These are phyloP conservation scores for Synergus itoensis DNA, from an alignment of 2,888 invertebrate species.

Conservation along the genomic window DNA sequence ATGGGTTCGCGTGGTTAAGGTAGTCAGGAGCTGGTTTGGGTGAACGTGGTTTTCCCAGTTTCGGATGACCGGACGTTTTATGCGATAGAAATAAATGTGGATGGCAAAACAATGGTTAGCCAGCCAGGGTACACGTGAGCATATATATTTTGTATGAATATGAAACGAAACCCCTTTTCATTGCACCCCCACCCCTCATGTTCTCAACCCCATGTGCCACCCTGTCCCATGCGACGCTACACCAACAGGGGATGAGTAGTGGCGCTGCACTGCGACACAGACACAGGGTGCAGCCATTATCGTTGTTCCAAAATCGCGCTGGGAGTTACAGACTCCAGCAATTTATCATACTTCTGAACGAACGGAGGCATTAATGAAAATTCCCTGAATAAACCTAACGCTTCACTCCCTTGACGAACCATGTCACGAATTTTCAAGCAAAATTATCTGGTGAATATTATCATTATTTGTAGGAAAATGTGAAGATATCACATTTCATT, in stretches of 20 bases:
- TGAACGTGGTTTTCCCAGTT: not conserved
- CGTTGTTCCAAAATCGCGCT: slow-evolving; percentile 14
- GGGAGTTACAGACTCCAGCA: slow-evolving; percentile 3
- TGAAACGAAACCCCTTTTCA: slow-evolving; percentile 23
- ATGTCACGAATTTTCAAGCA: not conserved
- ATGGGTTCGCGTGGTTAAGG: slow-evolving; percentile 2
- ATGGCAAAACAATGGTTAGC: slow-evolving; percentile 36
- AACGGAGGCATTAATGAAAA: slow-evolving; percentile 9
- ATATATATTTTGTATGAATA: slow-evolving; percentile 35
- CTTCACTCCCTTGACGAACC: not conserved
- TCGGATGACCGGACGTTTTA: slow-evolving; percentile 37
- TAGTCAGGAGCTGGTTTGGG: not conserved
- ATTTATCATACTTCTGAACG: slow-evolving; percentile 32
- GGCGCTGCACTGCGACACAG: slow-evolving; percentile 49
- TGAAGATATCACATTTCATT: too few species aligned
- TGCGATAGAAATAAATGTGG: slow-evolving; percentile 37
- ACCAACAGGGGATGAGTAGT: slow-evolving; percentile 45
- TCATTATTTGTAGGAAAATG: too few species aligned
- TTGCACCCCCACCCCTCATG: not conserved
- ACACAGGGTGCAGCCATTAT: slow-evolving; percentile 24
- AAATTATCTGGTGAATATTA: too few species aligned
- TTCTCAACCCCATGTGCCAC: slow-evolving; percentile 12
- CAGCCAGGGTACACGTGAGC: not conserved
- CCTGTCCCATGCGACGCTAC: slow-evolving; percentile 21
- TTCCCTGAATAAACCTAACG: not conserved